Percentiles rank a stretch among this genome's conserved stretches.
These are phyloP conservation scores for Dermochelys coriacea DNA, from an alignment of 2,797 vertebrate genomes.

Conservation along the genomic window DNA sequence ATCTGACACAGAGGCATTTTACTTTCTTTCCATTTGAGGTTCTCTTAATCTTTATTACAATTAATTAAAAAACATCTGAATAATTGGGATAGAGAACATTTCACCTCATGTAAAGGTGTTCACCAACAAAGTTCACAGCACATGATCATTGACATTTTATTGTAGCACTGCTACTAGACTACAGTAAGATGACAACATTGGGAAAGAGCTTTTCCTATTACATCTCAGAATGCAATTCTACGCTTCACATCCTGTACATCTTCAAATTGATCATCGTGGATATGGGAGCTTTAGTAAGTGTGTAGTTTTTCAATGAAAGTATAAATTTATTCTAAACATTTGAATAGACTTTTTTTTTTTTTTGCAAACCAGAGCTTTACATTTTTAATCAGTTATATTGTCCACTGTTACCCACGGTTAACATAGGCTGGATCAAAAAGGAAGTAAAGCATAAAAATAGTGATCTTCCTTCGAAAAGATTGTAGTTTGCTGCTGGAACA, in stretches of 20 bases:
- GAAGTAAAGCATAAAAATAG: constrained; percentile 3
- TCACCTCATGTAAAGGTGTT: neutral
- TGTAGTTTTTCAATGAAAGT: constrained; percentile 35
- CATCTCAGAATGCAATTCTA: constrained; percentile 60
- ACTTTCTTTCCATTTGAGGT: constrained; percentile 55
- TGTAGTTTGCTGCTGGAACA: constrained; percentile 17
- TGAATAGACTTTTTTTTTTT: neutral
- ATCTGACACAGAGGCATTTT: constrained; percentile 52
- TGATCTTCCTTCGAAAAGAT: constrained; percentile 26
- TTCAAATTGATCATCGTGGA: constrained; percentile 6
- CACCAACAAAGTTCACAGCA: constrained; percentile 6
- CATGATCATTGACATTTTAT: constrained; percentile 45
- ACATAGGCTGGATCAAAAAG: constrained; percentile 2
- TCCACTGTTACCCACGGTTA: constrained; percentile 15
- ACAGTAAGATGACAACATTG: constrained; percentile 17
- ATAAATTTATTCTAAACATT: neutral
- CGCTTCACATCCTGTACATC: constrained; percentile 33
- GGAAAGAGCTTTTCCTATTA: constrained; percentile 65
- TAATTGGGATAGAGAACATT: constrained; percentile 41
- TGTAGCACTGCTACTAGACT: constrained; percentile 16
- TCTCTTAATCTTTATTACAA: constrained; percentile 56
- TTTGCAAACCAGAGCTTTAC: neutral
- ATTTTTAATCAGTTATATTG: neutral
- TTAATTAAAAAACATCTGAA: constrained; percentile 53
- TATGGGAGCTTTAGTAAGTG: constrained; percentile 39